Conservation (phyloP, 2,113 vertebrate species). For the Scalopus aquaticus region DNA sequence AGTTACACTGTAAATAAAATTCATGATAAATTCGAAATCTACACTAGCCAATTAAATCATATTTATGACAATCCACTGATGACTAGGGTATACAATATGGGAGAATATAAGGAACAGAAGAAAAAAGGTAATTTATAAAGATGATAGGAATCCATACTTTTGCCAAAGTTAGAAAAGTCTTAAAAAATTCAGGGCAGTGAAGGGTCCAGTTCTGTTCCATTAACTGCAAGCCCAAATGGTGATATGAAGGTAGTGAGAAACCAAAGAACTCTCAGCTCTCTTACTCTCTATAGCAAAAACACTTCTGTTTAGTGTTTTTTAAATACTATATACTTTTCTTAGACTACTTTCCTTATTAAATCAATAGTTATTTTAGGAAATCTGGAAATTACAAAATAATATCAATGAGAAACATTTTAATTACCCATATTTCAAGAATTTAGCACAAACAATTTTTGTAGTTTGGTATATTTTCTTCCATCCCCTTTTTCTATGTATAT, state of each 20-base stretch:
- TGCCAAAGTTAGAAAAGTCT: background rate
- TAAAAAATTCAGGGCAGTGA: background rate
- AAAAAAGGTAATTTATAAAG: background rate
- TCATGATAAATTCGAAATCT: background rate
- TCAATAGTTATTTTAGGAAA: slow-evolving; percentile 21
- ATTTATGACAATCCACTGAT: background rate
- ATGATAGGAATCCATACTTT: background rate
- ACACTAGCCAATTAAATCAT: background rate
- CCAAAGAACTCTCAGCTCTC: background rate
- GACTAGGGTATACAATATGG: background rate
- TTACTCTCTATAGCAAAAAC: background rate
- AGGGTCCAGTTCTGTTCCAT: background rate
- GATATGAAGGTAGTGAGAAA: background rate
- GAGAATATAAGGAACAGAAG: background rate
- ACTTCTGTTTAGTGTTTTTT: background rate
- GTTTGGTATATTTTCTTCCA: background rate
- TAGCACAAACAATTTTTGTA: background rate
- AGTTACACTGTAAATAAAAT: background rate
- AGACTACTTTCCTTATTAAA: background rate
- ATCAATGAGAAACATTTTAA: background rate
- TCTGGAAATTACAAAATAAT: background rate
- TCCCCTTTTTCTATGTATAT: background rate
- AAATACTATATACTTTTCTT: background rate
- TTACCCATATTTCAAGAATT: background rate
- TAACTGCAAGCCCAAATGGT: background rate